Percentiles rank a stretch among this genome's conserved stretches.
These are phyloP conservation scores for Nemapogon koenigi DNA, from an alignment of 2,888 invertebrate species.

Conservation along the genomic window DNA sequence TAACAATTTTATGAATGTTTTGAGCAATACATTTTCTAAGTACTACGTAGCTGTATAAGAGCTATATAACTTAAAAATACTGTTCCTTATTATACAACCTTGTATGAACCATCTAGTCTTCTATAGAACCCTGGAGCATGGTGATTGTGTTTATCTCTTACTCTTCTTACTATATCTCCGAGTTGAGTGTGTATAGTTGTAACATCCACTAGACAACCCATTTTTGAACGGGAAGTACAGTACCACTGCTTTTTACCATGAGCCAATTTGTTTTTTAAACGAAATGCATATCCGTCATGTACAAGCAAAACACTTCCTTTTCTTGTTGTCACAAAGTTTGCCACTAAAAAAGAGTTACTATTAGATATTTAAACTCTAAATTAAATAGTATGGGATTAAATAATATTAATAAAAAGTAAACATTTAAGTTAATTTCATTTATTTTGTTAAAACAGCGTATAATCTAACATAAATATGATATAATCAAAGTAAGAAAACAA, in stretches of 20 bases:
- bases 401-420: no score
- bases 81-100: slow-evolving; percentile 37
- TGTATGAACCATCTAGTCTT: slow-evolving; percentile 44
- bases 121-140: slow-evolving; percentile 44
- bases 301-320: slow-evolving; percentile 47
- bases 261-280: slow-evolving; percentile 48
- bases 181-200: slow-evolving; percentile 35
- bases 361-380: background rate
- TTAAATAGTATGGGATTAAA: no score
- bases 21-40: background rate
- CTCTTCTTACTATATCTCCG: slow-evolving; percentile 35
- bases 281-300: slow-evolving; percentile 45
- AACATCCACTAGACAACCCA: slow-evolving; percentile 47
- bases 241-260: slow-evolving; percentile 57
- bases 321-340: slow-evolving; percentile 44
- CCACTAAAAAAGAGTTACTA: slow-evolving; percentile 24
- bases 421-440: no score
- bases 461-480: no score
- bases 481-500: no score
- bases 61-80: background rate
- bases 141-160: slow-evolving; percentile 44
- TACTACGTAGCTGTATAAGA: no score
- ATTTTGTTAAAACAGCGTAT: no score
- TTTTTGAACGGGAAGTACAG: slow-evolving; percentile 43
- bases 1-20: background rate